Evolutionary conservation across 1,140 invertebrate species (phyloP).

Genomic region (Monomorium pharaonis): DNA sequence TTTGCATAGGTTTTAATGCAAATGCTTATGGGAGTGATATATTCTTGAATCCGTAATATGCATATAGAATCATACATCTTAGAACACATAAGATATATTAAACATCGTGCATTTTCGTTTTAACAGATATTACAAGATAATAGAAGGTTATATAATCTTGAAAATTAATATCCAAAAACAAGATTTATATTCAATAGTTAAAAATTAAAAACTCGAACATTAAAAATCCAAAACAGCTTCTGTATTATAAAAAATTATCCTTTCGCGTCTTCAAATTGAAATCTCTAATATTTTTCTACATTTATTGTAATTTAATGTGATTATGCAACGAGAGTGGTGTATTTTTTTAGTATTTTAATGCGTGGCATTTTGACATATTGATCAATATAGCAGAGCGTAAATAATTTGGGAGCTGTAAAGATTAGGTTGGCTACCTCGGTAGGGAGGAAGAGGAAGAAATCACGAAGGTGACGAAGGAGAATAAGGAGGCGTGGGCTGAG

Average conservation of each 20-base stretch:
- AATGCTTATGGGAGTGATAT: slow-evolving; percentile 28
- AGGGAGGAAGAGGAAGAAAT: slow-evolving; percentile 24
- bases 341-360: not conserved
- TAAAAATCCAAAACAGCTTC: not conserved
- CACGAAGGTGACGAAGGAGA: slow-evolving; percentile 23
- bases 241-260: not conserved
- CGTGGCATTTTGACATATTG: not conserved
- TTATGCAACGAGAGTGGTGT: not conserved
- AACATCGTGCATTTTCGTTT: not conserved
- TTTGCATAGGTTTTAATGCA: slow-evolving; percentile 48
- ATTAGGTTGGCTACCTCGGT: not conserved
- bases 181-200: not conserved
- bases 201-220: not conserved
- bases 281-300: not conserved
- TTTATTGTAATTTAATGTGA: not conserved
- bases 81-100: not conserved
- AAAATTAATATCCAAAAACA: not conserved
- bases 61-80: not conserved
- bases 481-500: slow-evolving; percentile 50
- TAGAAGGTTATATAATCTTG: not conserved
- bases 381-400: not conserved
- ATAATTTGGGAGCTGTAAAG: not conserved
- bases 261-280: not conserved
- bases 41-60: slow-evolving; percentile 23
- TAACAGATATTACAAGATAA: not conserved